phyloP scores from a whole-genome alignment of 2,797 vertebrate species.

The Diplodus puntazzo region DNA sequence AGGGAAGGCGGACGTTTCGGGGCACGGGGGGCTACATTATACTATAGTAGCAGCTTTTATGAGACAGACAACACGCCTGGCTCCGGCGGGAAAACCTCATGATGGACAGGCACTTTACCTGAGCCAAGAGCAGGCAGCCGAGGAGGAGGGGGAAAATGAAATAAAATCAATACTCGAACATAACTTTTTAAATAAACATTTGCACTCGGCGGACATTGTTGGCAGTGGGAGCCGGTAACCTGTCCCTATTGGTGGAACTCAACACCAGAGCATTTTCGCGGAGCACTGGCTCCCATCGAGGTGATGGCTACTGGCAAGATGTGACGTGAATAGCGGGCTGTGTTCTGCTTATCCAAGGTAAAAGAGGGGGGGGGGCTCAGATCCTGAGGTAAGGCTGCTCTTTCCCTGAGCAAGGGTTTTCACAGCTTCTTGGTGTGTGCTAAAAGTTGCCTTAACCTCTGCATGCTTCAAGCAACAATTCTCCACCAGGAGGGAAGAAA shows the following conservation, averaged over 20 bases:
- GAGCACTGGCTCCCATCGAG: constrained; percentile 79
- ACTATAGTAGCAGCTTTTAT: constrained; percentile 75
- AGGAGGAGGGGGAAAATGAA: constrained; percentile 76
- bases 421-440: constrained; percentile 61
- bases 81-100: constrained; percentile 62
- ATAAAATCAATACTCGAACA: constrained; percentile 87
- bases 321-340: constrained; percentile 78
- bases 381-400: constrained; percentile 43
- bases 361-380: constrained; percentile 45
- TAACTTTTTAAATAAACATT: constrained; percentile 90
- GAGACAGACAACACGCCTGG: constrained; percentile 70
- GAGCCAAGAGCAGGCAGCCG: constrained; percentile 68
- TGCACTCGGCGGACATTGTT: constrained; percentile 84
- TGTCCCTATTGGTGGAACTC: constrained; percentile 84
- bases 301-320: constrained; percentile 84
- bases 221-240: constrained; percentile 80
- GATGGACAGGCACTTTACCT: constrained; percentile 74
- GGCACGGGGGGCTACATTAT: constrained; percentile 70
- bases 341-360: constrained; percentile 79
- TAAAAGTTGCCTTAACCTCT: constrained; percentile 42
- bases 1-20: constrained; percentile 58
- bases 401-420: constrained; percentile 60
- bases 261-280: constrained; percentile 69
- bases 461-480: constrained; percentile 28
- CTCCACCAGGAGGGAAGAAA: constrained; percentile 27